Evolutionary conservation across 2,888 invertebrate species (phyloP).

Genomic region (Eristalinus aeneus): DNA sequence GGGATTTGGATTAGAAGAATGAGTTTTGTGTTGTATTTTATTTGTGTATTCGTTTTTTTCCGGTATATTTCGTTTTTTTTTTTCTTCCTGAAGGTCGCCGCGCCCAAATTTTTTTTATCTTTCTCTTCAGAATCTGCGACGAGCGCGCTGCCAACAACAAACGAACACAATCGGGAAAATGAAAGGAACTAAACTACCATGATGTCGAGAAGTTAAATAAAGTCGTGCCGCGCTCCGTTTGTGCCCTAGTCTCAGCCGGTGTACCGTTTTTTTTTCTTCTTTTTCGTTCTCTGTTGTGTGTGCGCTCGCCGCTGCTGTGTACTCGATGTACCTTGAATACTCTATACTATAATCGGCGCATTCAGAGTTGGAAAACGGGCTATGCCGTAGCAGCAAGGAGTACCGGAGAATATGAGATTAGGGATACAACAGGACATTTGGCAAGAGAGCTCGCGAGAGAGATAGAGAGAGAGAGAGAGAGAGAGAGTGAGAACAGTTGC

Average conservation of each 20-base stretch:
- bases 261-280: constrained; percentile 35
- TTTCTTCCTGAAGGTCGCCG: constrained; percentile 76
- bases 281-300: constrained; percentile 13
- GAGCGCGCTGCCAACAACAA: constrained; percentile 77
- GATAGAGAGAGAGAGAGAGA: constrained; percentile 29
- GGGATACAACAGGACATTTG: constrained; percentile 33
- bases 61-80: constrained; percentile 19
- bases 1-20: constrained; percentile 25
- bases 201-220: constrained; percentile 65
- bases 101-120: constrained; percentile 77
- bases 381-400: constrained; percentile 48
- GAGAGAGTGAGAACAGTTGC: neutral
- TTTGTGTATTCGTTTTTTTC: constrained; percentile 35
- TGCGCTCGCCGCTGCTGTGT: constrained; percentile 15
- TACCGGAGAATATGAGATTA: neutral
- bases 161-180: constrained; percentile 79
- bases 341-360: constrained; percentile 32
- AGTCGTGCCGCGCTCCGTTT: constrained; percentile 56
- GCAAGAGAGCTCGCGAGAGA: constrained; percentile 21
- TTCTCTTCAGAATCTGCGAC: constrained; percentile 72
- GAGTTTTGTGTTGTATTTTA: constrained; percentile 30
- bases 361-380: constrained; percentile 45
- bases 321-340: constrained; percentile 43
- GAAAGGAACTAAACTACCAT: constrained; percentile 78
- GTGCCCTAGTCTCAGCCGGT: constrained; percentile 31